These are phyloP conservation scores for Eriosoma lanigerum DNA, from an alignment of 1,140 invertebrate species.

Conservation along the genomic window DNA sequence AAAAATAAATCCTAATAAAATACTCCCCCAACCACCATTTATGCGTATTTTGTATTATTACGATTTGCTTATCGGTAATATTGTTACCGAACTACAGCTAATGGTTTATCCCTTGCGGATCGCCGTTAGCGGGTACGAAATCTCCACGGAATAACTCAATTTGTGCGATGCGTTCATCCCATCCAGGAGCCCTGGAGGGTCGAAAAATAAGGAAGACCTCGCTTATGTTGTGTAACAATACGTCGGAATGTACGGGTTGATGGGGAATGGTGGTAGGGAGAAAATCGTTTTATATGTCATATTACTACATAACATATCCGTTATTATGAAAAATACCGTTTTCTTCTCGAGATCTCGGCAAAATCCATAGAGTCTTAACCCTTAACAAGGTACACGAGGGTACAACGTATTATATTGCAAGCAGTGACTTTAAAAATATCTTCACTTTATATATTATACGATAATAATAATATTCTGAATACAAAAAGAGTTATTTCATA, in stretches of 20 bases:
- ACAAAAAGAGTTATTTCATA: not conserved
- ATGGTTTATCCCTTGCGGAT: slow-evolving; percentile 7
- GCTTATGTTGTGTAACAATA: not conserved
- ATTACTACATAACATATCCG: too few relatives aligned
- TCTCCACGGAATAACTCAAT: slow-evolving; percentile 43
- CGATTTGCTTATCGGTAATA: slow-evolving; percentile 16
- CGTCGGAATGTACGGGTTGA: not conserved
- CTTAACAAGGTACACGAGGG: slow-evolving; percentile 29
- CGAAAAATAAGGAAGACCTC: not conserved
- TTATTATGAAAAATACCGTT: slow-evolving; percentile 10
- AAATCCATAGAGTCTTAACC: not conserved
- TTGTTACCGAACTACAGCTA: not conserved
- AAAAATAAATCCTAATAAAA: too few relatives aligned
- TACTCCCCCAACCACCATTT: too few relatives aligned
- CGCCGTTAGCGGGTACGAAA: slow-evolving; percentile 1
- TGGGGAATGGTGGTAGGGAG: not conserved
- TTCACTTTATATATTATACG: not conserved
- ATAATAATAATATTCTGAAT: not conserved
- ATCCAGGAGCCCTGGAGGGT: not conserved
- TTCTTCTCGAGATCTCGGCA: not conserved
- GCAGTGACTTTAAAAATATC: not conserved
- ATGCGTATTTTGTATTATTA: too few relatives aligned
- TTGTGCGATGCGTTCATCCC: slow-evolving; percentile 13
- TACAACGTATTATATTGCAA: not conserved
- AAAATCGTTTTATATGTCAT: slow-evolving; percentile 36